Conservation (phyloP, 2,113 vertebrate genomes). For the Leuciscus idus region DNA sequence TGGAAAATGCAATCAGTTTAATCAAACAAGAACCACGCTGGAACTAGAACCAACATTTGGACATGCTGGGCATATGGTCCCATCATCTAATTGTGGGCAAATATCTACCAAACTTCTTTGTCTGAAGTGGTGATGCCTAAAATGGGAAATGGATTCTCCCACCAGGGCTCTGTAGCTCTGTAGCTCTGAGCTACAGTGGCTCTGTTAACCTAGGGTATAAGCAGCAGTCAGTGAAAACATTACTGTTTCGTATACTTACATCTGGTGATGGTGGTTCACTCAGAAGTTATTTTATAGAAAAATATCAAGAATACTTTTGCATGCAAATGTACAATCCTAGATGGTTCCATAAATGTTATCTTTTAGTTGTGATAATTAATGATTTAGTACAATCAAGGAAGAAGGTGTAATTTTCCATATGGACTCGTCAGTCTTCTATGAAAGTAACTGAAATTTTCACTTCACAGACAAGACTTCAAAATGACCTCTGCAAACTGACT, state of each 20-base stretch:
- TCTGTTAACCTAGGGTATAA: not conserved
- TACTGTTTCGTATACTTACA: not conserved
- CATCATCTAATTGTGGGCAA: too few species aligned
- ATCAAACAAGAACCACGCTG: too few species aligned
- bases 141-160: too few species aligned
- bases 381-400: not conserved
- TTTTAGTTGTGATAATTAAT: not conserved
- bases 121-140: too few species aligned
- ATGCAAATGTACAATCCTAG: not conserved
- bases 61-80: too few species aligned
- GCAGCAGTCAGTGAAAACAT: not conserved
- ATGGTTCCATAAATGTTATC: not conserved
- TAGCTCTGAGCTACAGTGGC: too few species aligned
- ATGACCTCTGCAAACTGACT: not conserved
- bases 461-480: not conserved
- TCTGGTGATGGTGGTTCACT: not conserved
- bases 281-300: constrained; percentile 9
- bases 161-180: constrained; percentile 7
- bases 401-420: not conserved
- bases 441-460: not conserved
- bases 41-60: too few species aligned
- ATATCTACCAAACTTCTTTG: too few species aligned
- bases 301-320: not conserved
- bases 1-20: too few species aligned
- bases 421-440: not conserved